Percentiles rank a stretch among this genome's conserved stretches.
phyloP scores from a whole-genome alignment of 1,140 invertebrate genomes.

The Drosophila fuyamai region DNA sequence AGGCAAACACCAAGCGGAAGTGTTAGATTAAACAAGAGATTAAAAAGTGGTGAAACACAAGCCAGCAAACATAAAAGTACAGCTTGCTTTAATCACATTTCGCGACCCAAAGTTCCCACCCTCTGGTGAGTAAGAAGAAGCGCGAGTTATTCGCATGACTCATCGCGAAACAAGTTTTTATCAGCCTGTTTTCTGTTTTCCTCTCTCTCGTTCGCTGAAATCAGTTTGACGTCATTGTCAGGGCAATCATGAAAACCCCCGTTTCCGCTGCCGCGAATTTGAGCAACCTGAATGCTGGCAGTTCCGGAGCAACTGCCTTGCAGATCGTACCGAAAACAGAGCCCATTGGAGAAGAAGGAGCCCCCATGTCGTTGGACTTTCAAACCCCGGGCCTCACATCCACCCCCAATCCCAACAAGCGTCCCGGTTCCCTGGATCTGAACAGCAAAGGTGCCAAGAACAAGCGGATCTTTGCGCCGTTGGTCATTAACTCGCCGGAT shows the following conservation, averaged over 20 bases:
- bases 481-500: constrained; percentile 75
- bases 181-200: constrained; percentile 39
- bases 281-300: constrained; percentile 35
- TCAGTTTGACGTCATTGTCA: constrained; percentile 58
- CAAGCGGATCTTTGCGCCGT: constrained; percentile 57
- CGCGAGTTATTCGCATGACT: constrained; percentile 51
- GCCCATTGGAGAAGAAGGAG: constrained; percentile 58
- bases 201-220: constrained; percentile 31
- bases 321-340: constrained; percentile 71
- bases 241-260: constrained; percentile 65
- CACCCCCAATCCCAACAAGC: constrained; percentile 63
- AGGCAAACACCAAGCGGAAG: background rate
- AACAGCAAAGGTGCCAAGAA: constrained; percentile 70
- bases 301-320: constrained; percentile 26
- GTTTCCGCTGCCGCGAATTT: constrained; percentile 58
- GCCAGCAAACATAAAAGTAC: background rate
- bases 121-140: constrained; percentile 41
- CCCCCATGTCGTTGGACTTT: constrained; percentile 61
- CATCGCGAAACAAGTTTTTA: constrained; percentile 72
- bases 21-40: background rate
- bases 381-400: constrained; percentile 53
- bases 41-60: background rate
- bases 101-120: constrained; percentile 7
- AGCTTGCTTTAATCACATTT: background rate
- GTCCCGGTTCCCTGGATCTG: constrained; percentile 75